Base-by-base conservation (phyloP, 2,797 vertebrate genomes). In the Cynopterus sphinx region DNA sequence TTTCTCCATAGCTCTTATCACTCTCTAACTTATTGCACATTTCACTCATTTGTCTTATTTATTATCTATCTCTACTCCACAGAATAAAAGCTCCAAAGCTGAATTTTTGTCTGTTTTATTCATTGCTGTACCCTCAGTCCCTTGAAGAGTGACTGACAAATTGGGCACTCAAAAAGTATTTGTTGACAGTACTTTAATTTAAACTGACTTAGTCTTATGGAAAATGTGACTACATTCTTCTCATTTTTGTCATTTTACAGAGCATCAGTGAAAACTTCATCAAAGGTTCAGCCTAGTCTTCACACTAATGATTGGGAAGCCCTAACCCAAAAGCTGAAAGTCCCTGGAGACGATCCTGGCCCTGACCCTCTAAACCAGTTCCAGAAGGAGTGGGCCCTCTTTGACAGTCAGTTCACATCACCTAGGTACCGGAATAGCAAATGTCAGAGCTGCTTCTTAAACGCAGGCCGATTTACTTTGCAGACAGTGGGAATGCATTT, bases 401-500 rank as follows among this genome's bases (percentile, higher is more conserved):
- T 26, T 77, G 67, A 84, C 19, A 33, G 53, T 90, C 82, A 41
- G 84, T 74, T 90, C 31, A 3, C 36, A 61, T 49, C 28, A 22
- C 55, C 93, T 53, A 95, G 78, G 88, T 95, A 85, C 92, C 93
- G 94, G 86, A 97, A 96, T 59, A 87, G 95, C 93, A 96, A 97
- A 97, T 97, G 92, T 92, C 96, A 97, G 90, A 86, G 81, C 82
- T 61, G 97, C 94, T 82, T 96, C 86, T 94, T 96, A 96, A 97
- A 95, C 0, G n/a, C 90, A 94, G 96, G 92, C 97, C 95, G 93
- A 97, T 97, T 98, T 97, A 92, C 97, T 97, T 93, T 96, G 96
- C 97, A 98, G 97, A 95, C 96, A 71, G 97, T 97, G 79, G 97
- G 92, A 92, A 96, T 97, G 97, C 97, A 97, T 98, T 98, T 98